Evolutionary conservation across 2,888 invertebrate genomes (phyloP).

Genomic region (Drosophila eohydei): DNA sequence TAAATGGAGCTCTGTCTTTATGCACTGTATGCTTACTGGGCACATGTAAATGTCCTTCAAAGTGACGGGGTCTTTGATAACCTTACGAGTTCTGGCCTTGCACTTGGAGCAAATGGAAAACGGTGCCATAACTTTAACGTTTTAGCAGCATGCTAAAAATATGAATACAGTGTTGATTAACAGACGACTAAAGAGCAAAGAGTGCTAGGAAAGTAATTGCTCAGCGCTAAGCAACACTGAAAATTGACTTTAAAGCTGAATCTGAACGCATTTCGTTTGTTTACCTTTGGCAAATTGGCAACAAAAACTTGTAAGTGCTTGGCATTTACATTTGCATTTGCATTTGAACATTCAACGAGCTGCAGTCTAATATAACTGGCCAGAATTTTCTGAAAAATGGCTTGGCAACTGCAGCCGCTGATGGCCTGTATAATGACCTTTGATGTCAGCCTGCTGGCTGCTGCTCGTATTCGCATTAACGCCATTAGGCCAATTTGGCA

Average conservation of each 20-base stretch:
- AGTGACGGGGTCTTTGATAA: slow-evolving; percentile 47
- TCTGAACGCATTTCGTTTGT: slow-evolving; percentile 18
- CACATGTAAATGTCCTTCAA: slow-evolving; percentile 50
- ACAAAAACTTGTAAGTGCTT: slow-evolving; percentile 54
- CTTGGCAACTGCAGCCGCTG: slow-evolving; percentile 61
- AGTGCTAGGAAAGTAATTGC: neutral
- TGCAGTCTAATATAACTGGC: slow-evolving; percentile 25
- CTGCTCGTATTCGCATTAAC: slow-evolving; percentile 80
- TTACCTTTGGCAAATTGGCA: slow-evolving; percentile 50
- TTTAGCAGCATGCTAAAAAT: neutral
- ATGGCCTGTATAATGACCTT: slow-evolving; percentile 64
- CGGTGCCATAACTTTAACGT: slow-evolving; percentile 46
- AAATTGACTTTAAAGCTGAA: neutral
- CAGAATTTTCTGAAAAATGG: slow-evolving; percentile 33
- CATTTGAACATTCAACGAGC: slow-evolving; percentile 30
- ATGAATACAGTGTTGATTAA: slow-evolving; percentile 31
- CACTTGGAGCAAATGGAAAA: slow-evolving; percentile 58
- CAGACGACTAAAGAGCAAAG: neutral
- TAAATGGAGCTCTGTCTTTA: neutral
- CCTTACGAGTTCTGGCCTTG: slow-evolving; percentile 44
- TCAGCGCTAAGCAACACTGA: neutral
- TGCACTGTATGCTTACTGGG: slow-evolving; percentile 47
- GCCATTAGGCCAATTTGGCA: slow-evolving; percentile 82
- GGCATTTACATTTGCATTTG: slow-evolving; percentile 50
- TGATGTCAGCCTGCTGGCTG: slow-evolving; percentile 53